Evolutionary conservation across 2,113 vertebrate genomes (phyloP), one percentile per base, ranked within the genome.

Genomic region (Myocastor coypus): DNA sequence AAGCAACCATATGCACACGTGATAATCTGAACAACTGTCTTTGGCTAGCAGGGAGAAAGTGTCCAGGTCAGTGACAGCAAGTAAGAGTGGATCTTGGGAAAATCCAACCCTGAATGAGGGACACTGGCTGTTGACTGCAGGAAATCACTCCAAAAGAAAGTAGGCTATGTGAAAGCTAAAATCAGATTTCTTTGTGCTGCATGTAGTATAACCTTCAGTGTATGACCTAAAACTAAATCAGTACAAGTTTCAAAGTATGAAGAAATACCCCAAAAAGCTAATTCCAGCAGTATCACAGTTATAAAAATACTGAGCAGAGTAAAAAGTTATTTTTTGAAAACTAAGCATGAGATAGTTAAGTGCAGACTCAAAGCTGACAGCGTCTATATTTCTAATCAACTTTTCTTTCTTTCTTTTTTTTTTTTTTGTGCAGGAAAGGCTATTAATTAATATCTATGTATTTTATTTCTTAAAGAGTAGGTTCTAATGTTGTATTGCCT

Each of bases 201-300:
- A 32, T 66, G 7, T 75, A 77, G 63, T 63, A 87, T 90, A 95
- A 96, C 87, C 75, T 85, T 96, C 89, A 96, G 64, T 68, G 30
- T 81, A 77, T 91, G 96, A 94, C 92, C 89, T 95, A 86, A 89
- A 96, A 92, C 78, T 96, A 80, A 96, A 95, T 86, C 85, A 93
- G 83, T 66, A 34, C 50, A 92, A 75, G 37, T 81, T 95, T 88
- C 71, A 91, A 94, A 94, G 68, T 91, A 50, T 87, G 87, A 95
- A 97, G 90, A 82, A 95, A 73, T 87, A 80, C 86, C 13, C 37
- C 83, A 89, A 96, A 93, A 94, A n/a, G 32, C 77, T 87, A 82
- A 91, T 84, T 96, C 69, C 85, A 93, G 64, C n/a, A 92, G 81
- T 89, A 46, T 87, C 17, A 87, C 78, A 95, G 81, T 96, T 93